Conservation (phyloP, 2,888 invertebrate species). For the Parnassius mnemosyne region DNA sequence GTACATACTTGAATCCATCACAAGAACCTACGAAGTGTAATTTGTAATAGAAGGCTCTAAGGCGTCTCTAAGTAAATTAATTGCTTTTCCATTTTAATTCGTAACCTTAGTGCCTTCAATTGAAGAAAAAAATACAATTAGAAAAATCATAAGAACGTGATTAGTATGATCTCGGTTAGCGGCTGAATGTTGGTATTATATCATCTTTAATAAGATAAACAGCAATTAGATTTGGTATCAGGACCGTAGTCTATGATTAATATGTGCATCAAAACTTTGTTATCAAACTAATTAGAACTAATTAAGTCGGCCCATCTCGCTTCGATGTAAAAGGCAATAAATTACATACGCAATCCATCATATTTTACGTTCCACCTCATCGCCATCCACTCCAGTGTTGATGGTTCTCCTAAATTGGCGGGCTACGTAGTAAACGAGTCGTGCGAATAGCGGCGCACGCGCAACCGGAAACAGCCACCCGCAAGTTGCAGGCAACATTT, state of each 20-base stretch:
- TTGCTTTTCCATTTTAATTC: too few relatives aligned
- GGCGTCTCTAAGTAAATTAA: too few relatives aligned
- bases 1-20: too few relatives aligned
- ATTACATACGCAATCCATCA: constrained; percentile 41
- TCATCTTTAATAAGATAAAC: too few relatives aligned
- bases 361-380: constrained; percentile 48
- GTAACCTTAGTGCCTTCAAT: too few relatives aligned
- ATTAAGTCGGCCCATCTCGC: constrained; percentile 13
- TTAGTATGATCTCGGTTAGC: too few relatives aligned
- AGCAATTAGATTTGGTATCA: too few relatives aligned
- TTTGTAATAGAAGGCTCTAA: too few relatives aligned
- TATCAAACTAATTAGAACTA: constrained; percentile 6
- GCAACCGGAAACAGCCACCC: constrained; percentile 50
- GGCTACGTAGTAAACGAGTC: constrained; percentile 49
- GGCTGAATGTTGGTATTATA: too few relatives aligned
- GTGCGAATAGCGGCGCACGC: constrained; percentile 52
- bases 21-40: too few relatives aligned
- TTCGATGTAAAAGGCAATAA: constrained; percentile 29
- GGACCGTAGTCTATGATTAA: neutral
- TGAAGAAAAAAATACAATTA: too few relatives aligned
- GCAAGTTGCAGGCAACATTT: constrained; percentile 34
- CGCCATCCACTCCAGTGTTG: constrained; percentile 58
- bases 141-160: too few relatives aligned
- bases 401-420: constrained; percentile 63
- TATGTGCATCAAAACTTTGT: neutral